Conservation (phyloP, 2,888 invertebrate genomes). For the Ecliptopera silaceata region DNA sequence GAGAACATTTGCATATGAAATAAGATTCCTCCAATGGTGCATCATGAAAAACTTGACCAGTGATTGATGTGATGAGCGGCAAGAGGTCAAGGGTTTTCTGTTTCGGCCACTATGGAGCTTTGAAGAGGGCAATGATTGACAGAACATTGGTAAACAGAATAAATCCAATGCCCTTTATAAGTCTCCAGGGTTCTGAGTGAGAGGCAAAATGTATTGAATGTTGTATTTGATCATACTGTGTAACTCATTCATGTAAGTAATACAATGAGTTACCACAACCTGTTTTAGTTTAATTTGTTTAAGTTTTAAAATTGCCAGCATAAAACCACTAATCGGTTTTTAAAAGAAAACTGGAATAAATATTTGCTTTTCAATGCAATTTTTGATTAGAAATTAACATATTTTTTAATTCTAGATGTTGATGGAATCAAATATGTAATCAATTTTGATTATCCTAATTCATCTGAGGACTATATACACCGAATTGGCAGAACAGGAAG, state of each 20-base stretch:
- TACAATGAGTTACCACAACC: conserved; percentile 70
- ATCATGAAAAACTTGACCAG: conserved; percentile 83
- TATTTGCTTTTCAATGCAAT: conserved; percentile 21
- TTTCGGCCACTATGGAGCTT: conserved; percentile 81
- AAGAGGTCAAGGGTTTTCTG: conserved; percentile 82
- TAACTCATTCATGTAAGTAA: conserved; percentile 82
- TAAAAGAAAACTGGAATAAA: no score
- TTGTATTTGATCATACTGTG: conserved; percentile 66
- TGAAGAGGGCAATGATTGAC: conserved; percentile 58
- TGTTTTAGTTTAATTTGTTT: conserved; percentile 43
- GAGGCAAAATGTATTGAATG: conserved; percentile 69
- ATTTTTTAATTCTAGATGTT: conserved; percentile 87
- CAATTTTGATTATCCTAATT: conserved; percentile 98
- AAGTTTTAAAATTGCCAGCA: neutral
- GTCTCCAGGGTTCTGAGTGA: conserved; percentile 82
- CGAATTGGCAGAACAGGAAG: conserved; percentile 97
- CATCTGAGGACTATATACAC: conserved; percentile 97
- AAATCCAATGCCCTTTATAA: conserved; percentile 65
- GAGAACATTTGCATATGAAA: conserved; percentile 41
- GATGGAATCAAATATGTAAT: conserved; percentile 98
- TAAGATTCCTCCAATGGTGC: conserved; percentile 61
- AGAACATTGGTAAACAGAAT: conserved; percentile 24
- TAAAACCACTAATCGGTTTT: conserved; percentile 3
- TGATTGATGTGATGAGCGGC: conserved; percentile 70
- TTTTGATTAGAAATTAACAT: conserved; percentile 23